phyloP scores from a whole-genome alignment of 2,797 vertebrate genomes.

The Onychomys leucogaster region DNA sequence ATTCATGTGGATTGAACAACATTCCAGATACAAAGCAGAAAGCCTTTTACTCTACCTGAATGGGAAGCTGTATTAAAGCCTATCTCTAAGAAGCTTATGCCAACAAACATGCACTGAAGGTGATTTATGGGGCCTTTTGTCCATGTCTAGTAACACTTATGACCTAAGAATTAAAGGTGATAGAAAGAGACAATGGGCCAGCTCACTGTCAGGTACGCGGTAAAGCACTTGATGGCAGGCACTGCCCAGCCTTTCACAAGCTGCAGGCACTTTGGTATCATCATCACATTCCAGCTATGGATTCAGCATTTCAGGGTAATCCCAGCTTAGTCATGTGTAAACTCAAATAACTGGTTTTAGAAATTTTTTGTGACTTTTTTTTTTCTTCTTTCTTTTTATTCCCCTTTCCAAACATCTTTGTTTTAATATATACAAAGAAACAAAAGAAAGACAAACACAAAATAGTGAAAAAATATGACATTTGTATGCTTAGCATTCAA shows the following conservation, averaged over 20 bases:
- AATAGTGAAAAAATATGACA: background rate
- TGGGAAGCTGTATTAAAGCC: conserved; percentile 60
- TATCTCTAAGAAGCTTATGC: conserved; percentile 55
- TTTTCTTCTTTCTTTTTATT: background rate
- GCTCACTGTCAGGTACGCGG: conserved; percentile 42
- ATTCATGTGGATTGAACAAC: background rate
- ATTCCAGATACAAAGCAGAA: background rate
- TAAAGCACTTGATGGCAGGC: conserved; percentile 17
- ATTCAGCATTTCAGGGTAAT: conserved; percentile 8
- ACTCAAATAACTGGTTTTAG: conserved; percentile 13
- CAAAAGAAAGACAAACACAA: background rate
- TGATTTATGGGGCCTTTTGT: conserved; percentile 65
- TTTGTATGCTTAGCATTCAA: background rate
- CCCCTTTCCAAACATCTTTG: background rate
- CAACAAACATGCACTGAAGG: conserved; percentile 60
- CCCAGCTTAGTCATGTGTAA: background rate
- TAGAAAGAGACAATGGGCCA: conserved; percentile 56
- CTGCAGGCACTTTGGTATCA: background rate
- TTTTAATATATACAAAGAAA: background rate
- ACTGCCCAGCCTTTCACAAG: background rate
- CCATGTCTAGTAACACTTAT: conserved; percentile 63
- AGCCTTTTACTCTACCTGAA: conserved; percentile 30
- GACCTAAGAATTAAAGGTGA: conserved; percentile 69
- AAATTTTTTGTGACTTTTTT: background rate
- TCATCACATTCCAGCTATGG: background rate